Percentiles rank a stretch among this genome's conserved stretches.
Evolutionary conservation across 2,888 invertebrate species (phyloP).

Genomic region (Luperina nickerlii): DNA sequence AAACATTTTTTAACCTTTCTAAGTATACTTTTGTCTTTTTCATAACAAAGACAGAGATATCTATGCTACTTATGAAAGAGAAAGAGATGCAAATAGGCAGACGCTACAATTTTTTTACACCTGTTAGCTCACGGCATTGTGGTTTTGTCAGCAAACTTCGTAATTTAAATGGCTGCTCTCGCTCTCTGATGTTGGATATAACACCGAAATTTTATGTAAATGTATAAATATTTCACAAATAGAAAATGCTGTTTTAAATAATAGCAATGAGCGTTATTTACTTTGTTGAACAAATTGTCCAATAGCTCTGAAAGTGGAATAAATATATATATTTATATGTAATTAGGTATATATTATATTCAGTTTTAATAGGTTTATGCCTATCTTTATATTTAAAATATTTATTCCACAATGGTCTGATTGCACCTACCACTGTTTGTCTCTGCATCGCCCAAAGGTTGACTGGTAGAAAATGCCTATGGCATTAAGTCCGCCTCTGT

Average conservation of each 20-base stretch:
- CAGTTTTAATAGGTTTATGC: too few species aligned
- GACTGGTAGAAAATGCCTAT: too few species aligned
- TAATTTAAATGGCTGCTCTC: constrained; percentile 10
- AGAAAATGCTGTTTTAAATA: not conserved
- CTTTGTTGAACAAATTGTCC: not conserved
- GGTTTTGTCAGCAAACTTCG: constrained; percentile 7
- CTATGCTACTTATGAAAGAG: not conserved
- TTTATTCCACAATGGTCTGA: too few species aligned
- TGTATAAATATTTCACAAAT: constrained; percentile 12
- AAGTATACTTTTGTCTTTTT: not conserved
- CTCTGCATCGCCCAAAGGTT: too few species aligned
- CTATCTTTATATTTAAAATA: too few species aligned
- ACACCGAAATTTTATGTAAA: constrained; percentile 6
- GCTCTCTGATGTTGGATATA: not conserved
- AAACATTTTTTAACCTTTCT: not conserved
- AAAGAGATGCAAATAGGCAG: constrained; percentile 14
- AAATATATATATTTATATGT: too few species aligned
- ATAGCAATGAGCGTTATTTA: not conserved
- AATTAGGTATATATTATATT: too few species aligned
- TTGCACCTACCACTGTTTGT: too few species aligned
- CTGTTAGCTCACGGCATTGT: constrained; percentile 4
- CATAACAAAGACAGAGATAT: not conserved
- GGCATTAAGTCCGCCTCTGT: too few species aligned
- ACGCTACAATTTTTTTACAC: not conserved
- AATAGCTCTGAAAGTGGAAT: too few species aligned